phyloP scores from a whole-genome alignment of 2,888 invertebrate genomes.

The Apodemia mormo region DNA sequence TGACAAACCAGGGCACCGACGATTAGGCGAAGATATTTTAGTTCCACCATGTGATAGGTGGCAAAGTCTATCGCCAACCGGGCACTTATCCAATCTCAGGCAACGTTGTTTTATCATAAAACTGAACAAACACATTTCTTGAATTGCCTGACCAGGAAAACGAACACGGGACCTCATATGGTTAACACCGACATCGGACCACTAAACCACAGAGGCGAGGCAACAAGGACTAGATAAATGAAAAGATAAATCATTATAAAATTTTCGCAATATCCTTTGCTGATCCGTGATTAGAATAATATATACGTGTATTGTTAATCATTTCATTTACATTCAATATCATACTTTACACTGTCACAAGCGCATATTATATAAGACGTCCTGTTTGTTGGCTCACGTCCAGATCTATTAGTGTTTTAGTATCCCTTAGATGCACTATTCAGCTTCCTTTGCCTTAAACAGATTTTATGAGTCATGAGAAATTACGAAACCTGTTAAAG shows the following conservation, averaged over 20 bases:
- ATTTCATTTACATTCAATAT: slow-evolving; percentile 32
- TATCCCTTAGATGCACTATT: slow-evolving; percentile 47
- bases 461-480: slow-evolving; percentile 1
- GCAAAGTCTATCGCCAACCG: too few relatives aligned
- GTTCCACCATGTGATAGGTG: too few relatives aligned
- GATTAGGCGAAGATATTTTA: too few relatives aligned
- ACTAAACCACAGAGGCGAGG: background rate
- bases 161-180: too few relatives aligned
- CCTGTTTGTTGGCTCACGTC: slow-evolving; percentile 59
- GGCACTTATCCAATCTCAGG: too few relatives aligned
- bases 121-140: too few relatives aligned
- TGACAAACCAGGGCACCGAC: too few relatives aligned
- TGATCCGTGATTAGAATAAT: background rate
- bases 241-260: background rate
- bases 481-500: background rate
- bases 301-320: slow-evolving; percentile 21
- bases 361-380: slow-evolving; percentile 25
- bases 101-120: too few relatives aligned
- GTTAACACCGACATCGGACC: too few relatives aligned
- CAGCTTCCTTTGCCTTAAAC: slow-evolving; percentile 50
- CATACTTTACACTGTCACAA: slow-evolving; percentile 35
- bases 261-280: background rate
- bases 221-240: background rate
- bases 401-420: slow-evolving; percentile 64
- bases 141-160: too few relatives aligned